Evolutionary conservation across 1,140 invertebrate species (phyloP).

Genomic region (Danaus melanippus): DNA sequence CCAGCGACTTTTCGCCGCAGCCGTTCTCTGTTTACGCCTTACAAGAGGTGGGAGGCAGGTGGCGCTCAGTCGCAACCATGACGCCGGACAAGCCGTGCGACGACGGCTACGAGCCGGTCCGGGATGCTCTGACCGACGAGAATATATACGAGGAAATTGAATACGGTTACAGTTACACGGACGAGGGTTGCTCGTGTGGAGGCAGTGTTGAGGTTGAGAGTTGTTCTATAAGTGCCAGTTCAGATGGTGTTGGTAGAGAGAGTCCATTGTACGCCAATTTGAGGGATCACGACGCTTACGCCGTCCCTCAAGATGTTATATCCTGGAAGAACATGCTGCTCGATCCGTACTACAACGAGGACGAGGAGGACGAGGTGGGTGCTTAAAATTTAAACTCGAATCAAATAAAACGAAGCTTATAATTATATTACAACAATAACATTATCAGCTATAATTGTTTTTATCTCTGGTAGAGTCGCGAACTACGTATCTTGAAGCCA

Average conservation of each 20-base stretch:
- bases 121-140: slow-evolving; percentile 55
- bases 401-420: no score
- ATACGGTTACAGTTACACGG: slow-evolving; percentile 53
- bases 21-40: slow-evolving; percentile 52
- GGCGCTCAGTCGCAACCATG: slow-evolving; percentile 50
- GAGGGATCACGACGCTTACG: slow-evolving; percentile 56
- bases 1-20: slow-evolving; percentile 44
- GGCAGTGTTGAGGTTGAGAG: slow-evolving; percentile 62
- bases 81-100: slow-evolving; percentile 55
- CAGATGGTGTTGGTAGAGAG: slow-evolving; percentile 56
- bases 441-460: not conserved
- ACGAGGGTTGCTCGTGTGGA: slow-evolving; percentile 58
- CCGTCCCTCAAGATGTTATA: slow-evolving; percentile 56
- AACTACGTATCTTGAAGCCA: no score
- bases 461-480: slow-evolving; percentile 1
- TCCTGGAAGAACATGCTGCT: slow-evolving; percentile 64
- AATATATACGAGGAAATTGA: slow-evolving; percentile 67
- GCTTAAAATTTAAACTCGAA: no score
- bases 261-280: slow-evolving; percentile 67
- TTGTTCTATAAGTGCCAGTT: slow-evolving; percentile 58
- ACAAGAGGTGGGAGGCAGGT: slow-evolving; percentile 59
- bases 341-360: slow-evolving; percentile 66
- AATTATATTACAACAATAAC: slow-evolving; percentile 1
- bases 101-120: slow-evolving; percentile 60
- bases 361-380: slow-evolving; percentile 70